These are phyloP conservation scores for Anser cygnoides DNA, from an alignment of 2,113 vertebrate genomes.

Conservation along the genomic window DNA sequence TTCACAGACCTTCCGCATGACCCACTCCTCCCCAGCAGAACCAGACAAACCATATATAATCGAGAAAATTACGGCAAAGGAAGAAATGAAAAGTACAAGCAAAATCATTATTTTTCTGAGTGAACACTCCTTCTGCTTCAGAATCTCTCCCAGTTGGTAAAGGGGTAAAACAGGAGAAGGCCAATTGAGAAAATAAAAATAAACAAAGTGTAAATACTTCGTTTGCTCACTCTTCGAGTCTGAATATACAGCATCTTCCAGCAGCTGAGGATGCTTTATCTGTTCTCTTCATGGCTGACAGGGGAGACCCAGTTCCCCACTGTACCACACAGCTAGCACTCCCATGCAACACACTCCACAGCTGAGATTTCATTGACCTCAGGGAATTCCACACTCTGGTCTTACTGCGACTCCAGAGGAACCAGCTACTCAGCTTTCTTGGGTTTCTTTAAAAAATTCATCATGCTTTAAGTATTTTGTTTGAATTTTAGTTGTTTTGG, in stretches of 20 bases:
- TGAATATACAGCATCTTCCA: neutral
- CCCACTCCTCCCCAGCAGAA: neutral
- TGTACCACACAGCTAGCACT: fast-evolving
- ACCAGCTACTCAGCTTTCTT: neutral
- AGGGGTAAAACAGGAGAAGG: neutral
- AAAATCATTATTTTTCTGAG: neutral
- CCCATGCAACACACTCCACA: fast-evolving
- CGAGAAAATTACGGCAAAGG: neutral
- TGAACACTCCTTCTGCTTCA: neutral
- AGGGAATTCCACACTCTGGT: neutral
- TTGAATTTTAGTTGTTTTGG: neutral
- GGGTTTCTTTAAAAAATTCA: neutral
- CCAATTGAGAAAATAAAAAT: neutral
- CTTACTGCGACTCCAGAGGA: neutral
- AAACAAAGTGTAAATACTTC: neutral
- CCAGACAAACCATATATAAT: neutral
- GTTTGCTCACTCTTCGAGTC: neutral
- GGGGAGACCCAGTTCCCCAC: neutral
- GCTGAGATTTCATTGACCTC: neutral
- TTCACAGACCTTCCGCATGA: neutral
- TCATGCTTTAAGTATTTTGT: neutral
- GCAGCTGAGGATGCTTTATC: neutral
- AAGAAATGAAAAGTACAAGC: neutral
- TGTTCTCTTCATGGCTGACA: neutral
- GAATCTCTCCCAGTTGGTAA: neutral